phyloP scores from a whole-genome alignment of 2,888 invertebrate genomes.

The Peribatodes rhomboidaria region DNA sequence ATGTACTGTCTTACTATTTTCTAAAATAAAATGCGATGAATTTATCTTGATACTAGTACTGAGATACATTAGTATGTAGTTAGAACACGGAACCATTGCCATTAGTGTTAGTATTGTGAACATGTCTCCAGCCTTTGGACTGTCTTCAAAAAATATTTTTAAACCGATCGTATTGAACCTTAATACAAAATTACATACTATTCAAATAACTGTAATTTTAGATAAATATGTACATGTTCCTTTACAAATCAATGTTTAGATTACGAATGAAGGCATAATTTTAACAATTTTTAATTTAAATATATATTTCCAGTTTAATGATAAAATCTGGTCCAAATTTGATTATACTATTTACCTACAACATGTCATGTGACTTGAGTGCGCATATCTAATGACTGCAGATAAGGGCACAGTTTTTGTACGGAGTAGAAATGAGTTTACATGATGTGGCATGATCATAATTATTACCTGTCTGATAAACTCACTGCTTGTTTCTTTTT shows the following conservation, averaged over 20 bases:
- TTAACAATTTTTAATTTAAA: neutral
- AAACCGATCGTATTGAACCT: too few species aligned
- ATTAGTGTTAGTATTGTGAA: constrained; percentile 46
- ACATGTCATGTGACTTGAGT: constrained; percentile 29
- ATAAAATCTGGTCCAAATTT: constrained; percentile 20
- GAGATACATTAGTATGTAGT: constrained; percentile 35
- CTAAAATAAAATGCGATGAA: constrained; percentile 30
- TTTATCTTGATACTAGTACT: constrained; percentile 38
- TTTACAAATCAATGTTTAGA: neutral
- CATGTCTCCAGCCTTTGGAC: constrained; percentile 39
- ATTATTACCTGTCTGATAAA: neutral
- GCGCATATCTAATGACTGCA: constrained; percentile 13
- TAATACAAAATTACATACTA: too few species aligned
- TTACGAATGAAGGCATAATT: constrained; percentile 1
- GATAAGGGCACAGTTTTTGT: constrained; percentile 18
- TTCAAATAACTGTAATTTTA: constrained; percentile 10
- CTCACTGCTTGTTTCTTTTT: constrained; percentile 19
- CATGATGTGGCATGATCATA: neutral
- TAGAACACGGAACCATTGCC: constrained; percentile 40
- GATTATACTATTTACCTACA: constrained; percentile 22
- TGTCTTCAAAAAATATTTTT: constrained; percentile 14
- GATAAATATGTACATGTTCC: constrained; percentile 7
- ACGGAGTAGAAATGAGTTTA: neutral
- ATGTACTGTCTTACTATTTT: constrained; percentile 25
- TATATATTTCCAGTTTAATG: constrained; percentile 1